phyloP scores from a whole-genome alignment of 2,888 invertebrate genomes.

The Tinea semifulvella region DNA sequence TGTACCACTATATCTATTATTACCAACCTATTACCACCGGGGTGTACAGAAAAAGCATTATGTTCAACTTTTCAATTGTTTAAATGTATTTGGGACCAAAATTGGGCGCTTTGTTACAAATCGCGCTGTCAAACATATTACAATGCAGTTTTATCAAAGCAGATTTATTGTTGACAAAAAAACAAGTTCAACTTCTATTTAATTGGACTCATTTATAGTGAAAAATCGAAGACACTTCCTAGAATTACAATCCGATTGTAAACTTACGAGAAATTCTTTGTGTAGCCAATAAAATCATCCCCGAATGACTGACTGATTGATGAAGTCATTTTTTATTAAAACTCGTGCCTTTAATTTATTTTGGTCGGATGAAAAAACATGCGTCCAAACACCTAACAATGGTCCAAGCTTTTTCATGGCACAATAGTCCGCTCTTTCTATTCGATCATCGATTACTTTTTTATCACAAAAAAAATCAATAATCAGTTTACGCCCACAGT shows the following conservation, averaged over 20 bases:
- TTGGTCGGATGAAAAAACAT: slow-evolving; percentile 34
- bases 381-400: slow-evolving; percentile 51
- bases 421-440: slow-evolving; percentile 40
- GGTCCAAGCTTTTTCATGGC: slow-evolving; percentile 39
- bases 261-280: slow-evolving; percentile 47
- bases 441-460: slow-evolving; percentile 66
- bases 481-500: slow-evolving; percentile 65
- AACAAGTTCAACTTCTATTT: slow-evolving; percentile 21
- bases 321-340: slow-evolving; percentile 54
- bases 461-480: slow-evolving; percentile 62
- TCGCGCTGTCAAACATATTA: too few species aligned
- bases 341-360: slow-evolving; percentile 46
- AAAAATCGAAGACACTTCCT: slow-evolving; percentile 46
- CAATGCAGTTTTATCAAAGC: too few species aligned
- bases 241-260: slow-evolving; percentile 44
- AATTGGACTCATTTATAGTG: slow-evolving; percentile 47
- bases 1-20: slow-evolving; percentile 53
- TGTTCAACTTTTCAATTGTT: too few species aligned
- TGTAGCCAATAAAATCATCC: slow-evolving; percentile 53
- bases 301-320: slow-evolving; percentile 43
- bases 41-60: too few species aligned
- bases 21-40: slow-evolving; percentile 51
- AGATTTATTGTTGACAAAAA: neutral
- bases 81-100: too few species aligned
- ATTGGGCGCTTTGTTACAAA: too few species aligned